Evolutionary conservation across 2,113 vertebrate genomes (phyloP), one percentile per base, ranked within the genome.

Genomic region (Petrocephalus microphthalmus): DNA sequence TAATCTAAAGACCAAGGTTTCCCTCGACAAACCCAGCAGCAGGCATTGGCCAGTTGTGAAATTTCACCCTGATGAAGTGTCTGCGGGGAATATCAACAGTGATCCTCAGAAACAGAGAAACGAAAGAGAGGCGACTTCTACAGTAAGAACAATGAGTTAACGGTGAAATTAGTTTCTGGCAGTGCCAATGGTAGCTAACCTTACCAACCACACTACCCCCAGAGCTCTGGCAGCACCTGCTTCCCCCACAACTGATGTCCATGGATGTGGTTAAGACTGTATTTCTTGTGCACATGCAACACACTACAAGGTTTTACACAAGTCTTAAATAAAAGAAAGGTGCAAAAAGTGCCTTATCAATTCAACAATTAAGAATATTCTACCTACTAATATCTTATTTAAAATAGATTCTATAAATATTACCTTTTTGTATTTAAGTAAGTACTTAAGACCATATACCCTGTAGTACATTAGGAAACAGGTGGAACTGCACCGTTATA

Each of bases 351-450:
- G 96, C 95, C 96, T 96, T 95, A 96, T 96, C 94, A 95, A 96
- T 96, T 95, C 95, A 95, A 96, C 95, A 95, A 95, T 98, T 97
- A 98, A 98, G 98, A 97, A 98, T 95, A 96, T 94, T 95, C 95
- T 95, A 96, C 94, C 94, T 94, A 95, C 95, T 95, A 45, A 96
- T 95, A 95, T 94, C 96, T 96, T 96, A 96, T 96, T 96, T 95
- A 96, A 96, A 96, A 96, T 95, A 88, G 78, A 96, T 96, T 96
- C 95, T 95, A 96, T 96, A 96, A 96, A 97, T 95, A 96, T 96
- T 96, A 95, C 96, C 96, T 96, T 88, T 95, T 93, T 96, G 96
- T 96, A 96, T 96, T 8, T 85, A 85, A 96, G 89, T 78, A 95
- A 96, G 95, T 96, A 96, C 96, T 96, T 95, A 96, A 96, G 95